Conservation (phyloP, 2,888 invertebrate species). For the Cinara cedri region DNA sequence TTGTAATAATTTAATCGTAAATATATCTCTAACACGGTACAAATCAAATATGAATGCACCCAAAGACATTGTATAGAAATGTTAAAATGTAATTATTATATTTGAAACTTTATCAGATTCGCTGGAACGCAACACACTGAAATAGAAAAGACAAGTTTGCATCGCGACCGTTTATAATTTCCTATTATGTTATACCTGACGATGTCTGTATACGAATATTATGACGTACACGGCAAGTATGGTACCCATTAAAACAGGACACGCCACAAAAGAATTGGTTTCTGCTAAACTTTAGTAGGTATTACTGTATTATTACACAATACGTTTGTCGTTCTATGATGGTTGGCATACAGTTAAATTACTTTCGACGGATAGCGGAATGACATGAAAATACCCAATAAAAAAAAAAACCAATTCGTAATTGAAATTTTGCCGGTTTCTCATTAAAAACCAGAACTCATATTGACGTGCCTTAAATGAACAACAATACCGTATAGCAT, state of each 20-base stretch:
- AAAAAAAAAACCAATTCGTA: background rate
- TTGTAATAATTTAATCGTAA: no score
- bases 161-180: background rate
- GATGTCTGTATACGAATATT: background rate
- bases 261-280: constrained; percentile 4
- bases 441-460: background rate
- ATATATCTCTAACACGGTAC: no score
- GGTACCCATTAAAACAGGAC: constrained; percentile 13
- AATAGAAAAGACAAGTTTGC: background rate
- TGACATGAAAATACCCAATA: constrained; percentile 32
- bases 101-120: no score
- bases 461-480: background rate
- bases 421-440: background rate
- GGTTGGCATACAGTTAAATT: background rate
- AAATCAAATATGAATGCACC: no score
- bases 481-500: no score
- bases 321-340: no score
- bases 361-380: constrained; percentile 7
- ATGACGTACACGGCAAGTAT: background rate
- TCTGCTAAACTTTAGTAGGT: background rate
- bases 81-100: no score
- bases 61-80: no score
- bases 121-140: no score
- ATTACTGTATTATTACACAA: no score
- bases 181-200: no score